These are phyloP conservation scores for Myotis daubentonii DNA, from an alignment of 2,797 vertebrate species.

Conservation along the genomic window DNA sequence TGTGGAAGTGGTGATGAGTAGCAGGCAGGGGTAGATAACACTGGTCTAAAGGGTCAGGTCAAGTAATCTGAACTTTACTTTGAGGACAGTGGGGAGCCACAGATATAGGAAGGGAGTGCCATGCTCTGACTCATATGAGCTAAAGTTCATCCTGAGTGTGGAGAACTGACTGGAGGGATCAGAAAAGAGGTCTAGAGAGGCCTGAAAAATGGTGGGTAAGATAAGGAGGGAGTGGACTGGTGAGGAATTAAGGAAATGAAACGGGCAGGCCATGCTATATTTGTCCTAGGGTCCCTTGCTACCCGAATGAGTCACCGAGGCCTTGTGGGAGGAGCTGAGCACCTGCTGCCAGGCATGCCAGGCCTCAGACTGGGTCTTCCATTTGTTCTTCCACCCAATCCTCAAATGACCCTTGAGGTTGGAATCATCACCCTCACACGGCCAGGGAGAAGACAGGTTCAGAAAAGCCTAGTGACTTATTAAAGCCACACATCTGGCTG, in stretches of 20 bases:
- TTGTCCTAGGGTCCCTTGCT: not conserved
- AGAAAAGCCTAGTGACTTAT: not conserved
- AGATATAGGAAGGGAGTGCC: not conserved
- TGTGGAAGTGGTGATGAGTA: not conserved
- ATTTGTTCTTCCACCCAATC: not conserved
- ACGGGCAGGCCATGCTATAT: not conserved
- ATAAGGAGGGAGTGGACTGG: not conserved
- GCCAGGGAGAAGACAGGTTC: not conserved
- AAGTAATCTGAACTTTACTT: not conserved
- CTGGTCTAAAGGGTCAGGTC: not conserved
- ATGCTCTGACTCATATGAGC: not conserved
- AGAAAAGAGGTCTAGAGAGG: not conserved
- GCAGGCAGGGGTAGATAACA: not conserved
- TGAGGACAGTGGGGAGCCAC: not conserved
- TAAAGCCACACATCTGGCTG: not conserved
- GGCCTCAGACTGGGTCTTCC: not conserved
- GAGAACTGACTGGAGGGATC: not conserved
- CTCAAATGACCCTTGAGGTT: not conserved
- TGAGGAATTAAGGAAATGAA: slow-evolving; percentile 58
- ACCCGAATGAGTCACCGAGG: slow-evolving; percentile 38
- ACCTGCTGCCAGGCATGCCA: not conserved
- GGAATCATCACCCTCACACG: not conserved
- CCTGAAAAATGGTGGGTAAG: not conserved
- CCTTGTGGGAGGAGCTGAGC: not conserved
- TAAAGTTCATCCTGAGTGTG: slow-evolving; percentile 6